phyloP scores from a whole-genome alignment of 2,113 vertebrate species.

The Gymnobelideus leadbeateri region DNA sequence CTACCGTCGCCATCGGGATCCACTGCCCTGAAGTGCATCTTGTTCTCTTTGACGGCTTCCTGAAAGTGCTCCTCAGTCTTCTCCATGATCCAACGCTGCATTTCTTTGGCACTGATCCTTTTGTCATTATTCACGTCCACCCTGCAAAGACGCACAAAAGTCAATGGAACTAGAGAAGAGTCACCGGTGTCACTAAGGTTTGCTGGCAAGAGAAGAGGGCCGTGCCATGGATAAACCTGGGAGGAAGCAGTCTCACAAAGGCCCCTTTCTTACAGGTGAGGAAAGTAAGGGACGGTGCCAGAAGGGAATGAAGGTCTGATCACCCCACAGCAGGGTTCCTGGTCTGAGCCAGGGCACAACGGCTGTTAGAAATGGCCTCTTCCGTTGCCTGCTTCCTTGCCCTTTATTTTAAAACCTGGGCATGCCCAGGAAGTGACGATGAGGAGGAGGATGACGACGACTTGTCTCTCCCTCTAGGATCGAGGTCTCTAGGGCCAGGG shows the following conservation, averaged over 20 bases:
- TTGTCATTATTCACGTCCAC: conserved; percentile 92
- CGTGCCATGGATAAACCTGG: too few species aligned
- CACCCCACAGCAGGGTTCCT: neutral
- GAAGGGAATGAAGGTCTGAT: neutral
- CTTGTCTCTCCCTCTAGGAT: too few species aligned
- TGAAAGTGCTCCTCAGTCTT: conserved; percentile 97
- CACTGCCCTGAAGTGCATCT: conserved; percentile 92
- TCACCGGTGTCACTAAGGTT: too few species aligned
- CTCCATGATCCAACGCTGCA: conserved; percentile 98
- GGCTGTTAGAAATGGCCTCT: neutral
- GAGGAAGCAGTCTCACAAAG: neutral
- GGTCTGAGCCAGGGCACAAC: neutral
- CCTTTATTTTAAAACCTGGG: neutral
- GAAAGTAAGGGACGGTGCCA: neutral
- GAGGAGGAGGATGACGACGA: neutral
- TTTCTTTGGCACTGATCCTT: conserved; percentile 93
- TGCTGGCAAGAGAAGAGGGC: too few species aligned
- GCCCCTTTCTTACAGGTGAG: too few species aligned
- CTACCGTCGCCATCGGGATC: conserved; percentile 95
- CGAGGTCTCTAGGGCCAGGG: neutral
- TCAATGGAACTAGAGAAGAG: neutral
- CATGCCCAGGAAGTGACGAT: neutral
- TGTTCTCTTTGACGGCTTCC: conserved; percentile 94
- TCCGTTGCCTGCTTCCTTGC: neutral
- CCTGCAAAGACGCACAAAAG: conserved; percentile 73